Percentiles rank a stretch among this genome's conserved stretches.
Evolutionary conservation across 2,113 vertebrate species (phyloP).

Genomic region (Apteryx owenii): DNA sequence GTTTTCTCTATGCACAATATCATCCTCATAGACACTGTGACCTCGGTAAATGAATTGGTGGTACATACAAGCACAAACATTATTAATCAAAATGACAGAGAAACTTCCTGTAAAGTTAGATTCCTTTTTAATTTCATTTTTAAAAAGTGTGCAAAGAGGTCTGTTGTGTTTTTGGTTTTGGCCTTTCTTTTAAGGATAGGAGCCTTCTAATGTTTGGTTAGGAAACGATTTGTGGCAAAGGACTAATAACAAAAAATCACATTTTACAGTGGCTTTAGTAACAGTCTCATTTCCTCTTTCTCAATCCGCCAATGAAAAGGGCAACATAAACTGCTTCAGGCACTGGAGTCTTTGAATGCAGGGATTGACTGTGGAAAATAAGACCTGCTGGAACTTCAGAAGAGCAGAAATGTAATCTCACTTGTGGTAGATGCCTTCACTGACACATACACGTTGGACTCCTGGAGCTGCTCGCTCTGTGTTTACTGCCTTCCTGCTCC

Average conservation of each 20-base stretch:
- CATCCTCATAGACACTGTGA: background rate
- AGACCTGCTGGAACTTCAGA: background rate
- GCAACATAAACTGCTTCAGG: background rate
- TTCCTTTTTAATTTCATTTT: background rate
- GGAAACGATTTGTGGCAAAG: background rate
- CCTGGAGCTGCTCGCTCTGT: background rate
- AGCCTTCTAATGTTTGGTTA: background rate
- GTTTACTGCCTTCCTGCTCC: background rate
- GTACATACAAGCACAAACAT: background rate
- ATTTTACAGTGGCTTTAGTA: background rate
- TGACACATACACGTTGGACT: background rate
- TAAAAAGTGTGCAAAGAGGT: background rate
- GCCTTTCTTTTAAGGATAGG: background rate
- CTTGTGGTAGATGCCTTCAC: background rate
- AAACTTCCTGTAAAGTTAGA: background rate
- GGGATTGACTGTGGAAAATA: background rate
- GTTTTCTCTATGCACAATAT: background rate
- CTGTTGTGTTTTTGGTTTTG: background rate
- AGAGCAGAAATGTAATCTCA: background rate
- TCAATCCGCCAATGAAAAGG: background rate
- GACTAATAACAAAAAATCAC: background rate
- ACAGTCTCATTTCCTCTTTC: background rate
- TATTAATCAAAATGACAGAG: slow-evolving; percentile 54
- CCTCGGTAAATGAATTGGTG: background rate
- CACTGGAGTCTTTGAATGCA: background rate